Conservation (phyloP, 2,113 vertebrate genomes). For the Telmatochromis brachygnathus region DNA sequence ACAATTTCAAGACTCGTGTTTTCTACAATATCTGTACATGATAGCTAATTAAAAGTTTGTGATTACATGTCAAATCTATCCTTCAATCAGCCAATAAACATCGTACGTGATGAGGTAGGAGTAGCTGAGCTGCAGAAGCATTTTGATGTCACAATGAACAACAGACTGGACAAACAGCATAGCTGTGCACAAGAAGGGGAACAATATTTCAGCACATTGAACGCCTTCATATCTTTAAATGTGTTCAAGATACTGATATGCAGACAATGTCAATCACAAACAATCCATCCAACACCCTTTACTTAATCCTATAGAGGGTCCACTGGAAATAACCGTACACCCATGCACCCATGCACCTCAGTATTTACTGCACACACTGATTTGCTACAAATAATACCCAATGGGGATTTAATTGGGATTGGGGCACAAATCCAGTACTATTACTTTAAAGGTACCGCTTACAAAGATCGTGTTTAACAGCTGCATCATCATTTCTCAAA, state of each 20-base stretch:
- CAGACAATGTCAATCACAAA: not conserved
- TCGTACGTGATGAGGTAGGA: fast-evolving
- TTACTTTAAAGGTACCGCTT: fast-evolving
- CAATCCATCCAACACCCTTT: not conserved
- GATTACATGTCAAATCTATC: not conserved
- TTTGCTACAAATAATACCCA: not conserved
- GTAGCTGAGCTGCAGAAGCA: not conserved
- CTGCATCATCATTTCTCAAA: not conserved
- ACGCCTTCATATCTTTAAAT: not conserved
- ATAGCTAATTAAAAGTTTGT: fast-evolving
- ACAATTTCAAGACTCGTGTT: not conserved
- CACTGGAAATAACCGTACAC: not conserved
- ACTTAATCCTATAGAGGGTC: not conserved
- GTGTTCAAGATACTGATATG: not conserved
- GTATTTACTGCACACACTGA: not conserved
- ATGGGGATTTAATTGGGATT: not conserved
- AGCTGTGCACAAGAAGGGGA: not conserved
- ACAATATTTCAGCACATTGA: not conserved
- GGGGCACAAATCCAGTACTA: not conserved
- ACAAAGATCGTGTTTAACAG: not conserved
- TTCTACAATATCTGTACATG: not conserved
- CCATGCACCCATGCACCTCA: not conserved
- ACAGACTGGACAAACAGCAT: not conserved
- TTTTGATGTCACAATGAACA: not conserved
- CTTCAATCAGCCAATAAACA: not conserved